These are phyloP conservation scores for Stercorarius parasiticus DNA, from an alignment of 2,113 vertebrate species.

Conservation along the genomic window DNA sequence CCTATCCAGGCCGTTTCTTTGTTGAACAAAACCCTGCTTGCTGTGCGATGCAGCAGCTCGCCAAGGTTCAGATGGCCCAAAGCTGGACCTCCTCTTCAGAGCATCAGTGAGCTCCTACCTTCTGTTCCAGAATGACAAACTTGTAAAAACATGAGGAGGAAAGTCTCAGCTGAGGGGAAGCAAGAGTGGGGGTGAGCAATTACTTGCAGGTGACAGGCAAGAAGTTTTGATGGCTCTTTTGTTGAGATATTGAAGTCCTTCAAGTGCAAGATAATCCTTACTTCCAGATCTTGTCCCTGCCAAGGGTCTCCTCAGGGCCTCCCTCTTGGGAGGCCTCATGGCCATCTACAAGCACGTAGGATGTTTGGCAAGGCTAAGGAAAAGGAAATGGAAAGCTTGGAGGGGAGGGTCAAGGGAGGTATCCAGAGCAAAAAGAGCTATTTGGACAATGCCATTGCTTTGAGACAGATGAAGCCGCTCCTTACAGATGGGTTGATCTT, in stretches of 20 bases:
- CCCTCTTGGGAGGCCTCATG: fast-evolving
- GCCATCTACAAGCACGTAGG: not conserved
- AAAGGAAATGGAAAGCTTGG: not conserved
- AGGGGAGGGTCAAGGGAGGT: not conserved
- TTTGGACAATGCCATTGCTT: not conserved
- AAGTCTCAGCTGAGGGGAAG: not conserved
- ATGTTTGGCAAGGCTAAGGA: not conserved
- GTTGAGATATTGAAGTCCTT: not conserved
- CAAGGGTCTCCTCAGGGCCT: not conserved
- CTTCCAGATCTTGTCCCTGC: not conserved
- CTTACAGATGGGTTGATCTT: not conserved
- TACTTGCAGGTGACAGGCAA: not conserved
- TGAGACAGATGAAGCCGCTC: not conserved
- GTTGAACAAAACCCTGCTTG: not conserved
- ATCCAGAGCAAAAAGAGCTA: not conserved
- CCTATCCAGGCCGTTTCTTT: not conserved
- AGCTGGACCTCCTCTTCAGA: not conserved
- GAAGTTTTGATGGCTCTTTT: not conserved
- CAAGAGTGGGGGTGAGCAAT: not conserved
- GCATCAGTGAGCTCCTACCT: not conserved
- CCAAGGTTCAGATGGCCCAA: not conserved
- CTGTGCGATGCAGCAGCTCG: not conserved
- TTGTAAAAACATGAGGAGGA: not conserved
- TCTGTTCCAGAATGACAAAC: not conserved
- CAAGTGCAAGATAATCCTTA: not conserved